Percentiles rank a stretch among this genome's conserved stretches.
phyloP scores from a whole-genome alignment of 1,140 invertebrate species.

The Drosophila setifemur region DNA sequence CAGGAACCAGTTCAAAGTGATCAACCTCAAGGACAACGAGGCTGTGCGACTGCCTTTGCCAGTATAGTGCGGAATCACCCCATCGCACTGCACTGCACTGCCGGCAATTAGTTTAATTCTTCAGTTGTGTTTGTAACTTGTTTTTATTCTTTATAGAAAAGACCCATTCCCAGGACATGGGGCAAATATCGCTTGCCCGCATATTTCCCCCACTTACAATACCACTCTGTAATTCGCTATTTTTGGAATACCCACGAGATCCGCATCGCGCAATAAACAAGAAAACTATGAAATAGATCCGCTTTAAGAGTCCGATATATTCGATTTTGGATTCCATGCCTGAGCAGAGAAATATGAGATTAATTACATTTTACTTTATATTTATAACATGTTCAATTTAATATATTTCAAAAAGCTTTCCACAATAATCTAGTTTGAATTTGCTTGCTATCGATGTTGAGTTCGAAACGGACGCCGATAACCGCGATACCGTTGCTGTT shows the following conservation, averaged over 20 bases:
- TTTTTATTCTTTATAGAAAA: conserved; percentile 63
- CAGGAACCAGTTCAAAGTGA: conserved; percentile 89
- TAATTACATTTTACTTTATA: neutral
- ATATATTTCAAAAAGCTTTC: neutral
- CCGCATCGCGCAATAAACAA: conserved; percentile 19
- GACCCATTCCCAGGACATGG: conserved; percentile 41
- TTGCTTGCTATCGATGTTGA: neutral
- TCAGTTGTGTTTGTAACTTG: conserved; percentile 69
- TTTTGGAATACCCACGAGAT: conserved; percentile 16
- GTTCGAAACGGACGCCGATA: neutral
- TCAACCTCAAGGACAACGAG: conserved; percentile 91
- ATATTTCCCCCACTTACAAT: conserved; percentile 27
- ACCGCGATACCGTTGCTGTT: neutral
- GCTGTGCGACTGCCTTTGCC: conserved; percentile 93
- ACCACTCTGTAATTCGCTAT: conserved; percentile 20
- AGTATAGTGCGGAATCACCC: conserved; percentile 18
- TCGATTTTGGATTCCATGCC: no score
- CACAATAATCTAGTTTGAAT: neutral
- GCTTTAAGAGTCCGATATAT: no score
- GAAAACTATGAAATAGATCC: neutral
- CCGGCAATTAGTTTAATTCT: conserved; percentile 63
- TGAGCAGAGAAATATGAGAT: neutral
- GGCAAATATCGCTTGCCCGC: conserved; percentile 1
- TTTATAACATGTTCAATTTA: no score
- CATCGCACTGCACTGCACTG: neutral